Evolutionary conservation across 2,888 invertebrate genomes (phyloP), one percentile per base, ranked within the genome.

Genomic region (Tineola bisselliella): DNA sequence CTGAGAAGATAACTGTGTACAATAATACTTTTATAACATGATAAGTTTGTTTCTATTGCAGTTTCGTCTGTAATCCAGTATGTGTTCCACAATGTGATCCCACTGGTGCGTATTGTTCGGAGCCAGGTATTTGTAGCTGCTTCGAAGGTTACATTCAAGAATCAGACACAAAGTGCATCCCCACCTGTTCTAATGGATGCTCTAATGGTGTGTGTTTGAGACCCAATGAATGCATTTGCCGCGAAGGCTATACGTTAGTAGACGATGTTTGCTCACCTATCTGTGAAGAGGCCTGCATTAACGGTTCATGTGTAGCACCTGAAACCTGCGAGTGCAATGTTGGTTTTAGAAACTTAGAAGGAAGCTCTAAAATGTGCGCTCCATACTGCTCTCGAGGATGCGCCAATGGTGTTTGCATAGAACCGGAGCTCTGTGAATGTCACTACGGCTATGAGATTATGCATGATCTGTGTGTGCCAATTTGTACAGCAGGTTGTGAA

Each of bases 281-380:
- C 2, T 58, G 58, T 13, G 33, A 15, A 12, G 33, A 33, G 17
- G 13, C 13, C 1, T 58, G 58, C 15, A 33, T 33, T 15, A 58
- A 58, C 30, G 58, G 15, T 8, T n/a, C 31, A 13, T 58, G 58
- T 17, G 68, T 79, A 0, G 81, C 79, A 0, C 88, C 89, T 0
- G 78, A 87, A 56, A 75, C 71, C 0, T 89, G 88, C 63, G 65
- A 77, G 62, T 89, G 89, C 64, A 68, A 77, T 10, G 66, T 71
- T 0, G 88, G 86, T 1, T 88, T 80, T 64, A 69, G 68, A 59
- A 67, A 66, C 63, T 68, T 10, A 66, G 65, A 48, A 33, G 58
- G 33, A 17, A 63, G 8, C 12, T 62, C 52, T 33, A 63, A 60
- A 6, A 33, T 62, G 0, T 69, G 69, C 52, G 43, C 56, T 56